These are phyloP conservation scores for Luperina testacea DNA, from an alignment of 2,888 invertebrate genomes.

Conservation along the genomic window DNA sequence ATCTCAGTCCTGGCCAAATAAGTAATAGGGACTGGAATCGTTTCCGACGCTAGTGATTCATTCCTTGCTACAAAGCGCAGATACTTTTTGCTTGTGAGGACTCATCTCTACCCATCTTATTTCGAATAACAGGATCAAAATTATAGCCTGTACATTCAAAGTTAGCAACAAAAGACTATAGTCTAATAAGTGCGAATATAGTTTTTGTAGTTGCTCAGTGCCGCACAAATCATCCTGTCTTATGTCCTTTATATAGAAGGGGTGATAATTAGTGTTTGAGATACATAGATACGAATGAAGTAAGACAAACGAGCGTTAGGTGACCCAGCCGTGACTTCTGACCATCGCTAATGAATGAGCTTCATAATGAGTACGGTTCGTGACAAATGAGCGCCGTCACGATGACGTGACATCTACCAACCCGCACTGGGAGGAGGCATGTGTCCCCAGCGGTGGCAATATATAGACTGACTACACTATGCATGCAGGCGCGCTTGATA, in stretches of 20 bases:
- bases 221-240: not conserved
- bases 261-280: not conserved
- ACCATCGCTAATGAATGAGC: slow-evolving; percentile 3
- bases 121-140: not conserved
- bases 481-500: not conserved
- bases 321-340: not conserved
- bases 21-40: not conserved
- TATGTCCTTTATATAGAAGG: not conserved
- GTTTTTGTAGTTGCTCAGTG: not conserved
- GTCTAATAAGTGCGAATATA: not conserved
- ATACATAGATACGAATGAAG: not conserved
- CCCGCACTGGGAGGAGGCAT: not conserved
- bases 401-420: too few species aligned
- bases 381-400: not conserved
- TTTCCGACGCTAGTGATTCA: not conserved
- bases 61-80: not conserved
- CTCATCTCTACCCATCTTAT: too few species aligned
- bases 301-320: not conserved
- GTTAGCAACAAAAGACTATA: not conserved
- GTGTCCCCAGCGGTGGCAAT: not conserved
- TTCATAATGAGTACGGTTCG: not conserved
- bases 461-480: not conserved
- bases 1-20: not conserved
- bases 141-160: not conserved
- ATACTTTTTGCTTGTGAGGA: not conserved